Conservation (phyloP, 1,140 invertebrate genomes). For the Acyrthosiphon pisum region DNA sequence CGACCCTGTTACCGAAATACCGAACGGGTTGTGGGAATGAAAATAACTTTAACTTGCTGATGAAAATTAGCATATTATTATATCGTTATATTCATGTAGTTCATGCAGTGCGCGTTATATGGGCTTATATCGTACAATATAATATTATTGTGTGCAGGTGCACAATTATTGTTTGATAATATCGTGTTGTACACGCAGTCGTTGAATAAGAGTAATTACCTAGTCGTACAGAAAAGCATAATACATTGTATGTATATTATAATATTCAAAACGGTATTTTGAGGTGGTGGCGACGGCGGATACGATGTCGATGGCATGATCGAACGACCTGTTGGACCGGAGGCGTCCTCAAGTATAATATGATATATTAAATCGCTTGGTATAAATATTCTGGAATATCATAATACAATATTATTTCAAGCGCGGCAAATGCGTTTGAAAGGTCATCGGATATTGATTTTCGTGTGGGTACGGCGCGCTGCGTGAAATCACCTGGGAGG, state of each 20-base stretch:
- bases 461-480: not conserved
- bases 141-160: not conserved
- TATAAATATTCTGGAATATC: not conserved
- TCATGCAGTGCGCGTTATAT: not conserved
- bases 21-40: not conserved
- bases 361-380: too few relatives aligned
- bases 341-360: not conserved
- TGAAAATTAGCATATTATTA: not conserved
- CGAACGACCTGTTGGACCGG: not conserved
- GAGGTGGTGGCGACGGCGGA: not conserved
- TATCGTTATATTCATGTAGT: not conserved
- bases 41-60: not conserved
- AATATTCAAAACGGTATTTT: not conserved
- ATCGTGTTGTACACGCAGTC: not conserved
- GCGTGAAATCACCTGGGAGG: not conserved
- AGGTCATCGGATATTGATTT: conserved; percentile 31
- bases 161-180: not conserved
- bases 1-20: too few relatives aligned
- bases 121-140: not conserved
- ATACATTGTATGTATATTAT: not conserved
- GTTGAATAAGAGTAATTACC: not conserved
- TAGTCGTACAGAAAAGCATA: not conserved
- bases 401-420: not conserved
- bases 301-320: not conserved
- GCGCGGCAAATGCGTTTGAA: not conserved